Evolutionary conservation across 2,797 vertebrate species (phyloP).

Genomic region (Euthynnus affinis): DNA sequence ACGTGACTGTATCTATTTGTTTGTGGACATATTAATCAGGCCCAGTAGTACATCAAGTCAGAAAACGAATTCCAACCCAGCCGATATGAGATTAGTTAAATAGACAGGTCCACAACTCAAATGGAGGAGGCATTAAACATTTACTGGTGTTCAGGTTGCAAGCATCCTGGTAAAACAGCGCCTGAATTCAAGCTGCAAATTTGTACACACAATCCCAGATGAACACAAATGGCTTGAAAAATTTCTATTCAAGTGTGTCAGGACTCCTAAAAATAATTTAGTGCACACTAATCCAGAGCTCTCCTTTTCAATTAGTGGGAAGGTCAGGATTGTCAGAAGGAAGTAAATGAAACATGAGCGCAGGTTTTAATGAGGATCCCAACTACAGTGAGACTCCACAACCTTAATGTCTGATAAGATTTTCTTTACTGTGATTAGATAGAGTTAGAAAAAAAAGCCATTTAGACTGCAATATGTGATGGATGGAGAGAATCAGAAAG

Average conservation of each 20-base stretch:
- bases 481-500: not conserved
- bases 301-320: conserved; percentile 76
- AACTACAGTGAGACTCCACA: conserved; percentile 37
- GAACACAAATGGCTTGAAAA: conserved; percentile 13
- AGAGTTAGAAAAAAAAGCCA: not conserved
- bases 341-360: conserved; percentile 69
- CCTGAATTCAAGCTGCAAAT: not conserved
- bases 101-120: conserved; percentile 62
- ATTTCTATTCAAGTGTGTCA: conserved; percentile 35
- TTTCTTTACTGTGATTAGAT: conserved; percentile 46
- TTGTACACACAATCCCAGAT: not conserved
- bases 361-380: conserved; percentile 69
- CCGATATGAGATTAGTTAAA: conserved; percentile 66
- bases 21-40: conserved; percentile 71
- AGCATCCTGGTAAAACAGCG: not conserved
- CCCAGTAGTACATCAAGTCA: conserved; percentile 45
- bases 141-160: conserved; percentile 28
- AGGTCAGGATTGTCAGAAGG: conserved; percentile 75
- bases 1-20: conserved; percentile 71
- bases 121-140: conserved; percentile 37
- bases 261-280: conserved; percentile 63
- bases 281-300: conserved; percentile 62
- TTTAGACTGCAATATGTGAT: conserved; percentile 13
- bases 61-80: conserved; percentile 62
- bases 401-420: conserved; percentile 42